Evolutionary conservation across 2,888 invertebrate genomes (phyloP), one percentile per base, ranked within the genome.

Genomic region (Timandra comae): DNA sequence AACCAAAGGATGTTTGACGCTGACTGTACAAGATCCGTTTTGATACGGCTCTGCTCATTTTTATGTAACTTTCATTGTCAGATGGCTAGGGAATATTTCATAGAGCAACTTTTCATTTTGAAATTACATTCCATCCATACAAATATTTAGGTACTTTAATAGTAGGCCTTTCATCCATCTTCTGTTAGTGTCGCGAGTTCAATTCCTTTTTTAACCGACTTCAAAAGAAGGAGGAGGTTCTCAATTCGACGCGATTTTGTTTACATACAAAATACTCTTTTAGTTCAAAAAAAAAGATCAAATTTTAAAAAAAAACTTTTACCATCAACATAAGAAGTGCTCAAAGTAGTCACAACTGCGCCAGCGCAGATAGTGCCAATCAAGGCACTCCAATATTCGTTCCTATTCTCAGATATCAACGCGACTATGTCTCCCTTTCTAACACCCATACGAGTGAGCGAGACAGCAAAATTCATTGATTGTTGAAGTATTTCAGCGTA

Each of bases 351-450:
- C 0, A 70, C 20, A 0, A 61, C 41, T 0, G 69, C 80, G 0
- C 81, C 80, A 1, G 67, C 40, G 32, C 70, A 71, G 0, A 50
- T 38, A 0, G 54, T 47, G 0, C 78, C 82, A 1, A 80, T 34
- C 0, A 65, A 47, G 3, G 73, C 62, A 1, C 64, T 51, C 58
- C 63, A 75, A 22, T 52, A 80, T 13, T 81, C 80, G 1, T 37
- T 34, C 1, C 72, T 47, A 22, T 79, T 82, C 33, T 82, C 82
- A 0, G 75, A 59, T n/a, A 71, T 56, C 0, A 82, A 21, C 0
- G 64, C 81, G 0, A 82, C 43, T 8, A 63, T 61, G 3, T 82
- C 69, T 55, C 80, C 78, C 46, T 70, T 79, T 52, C 46, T 52
- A 7, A 81, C 57, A 0, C 79, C 79, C 7, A 79, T 48, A 24